These are phyloP conservation scores for Okamejei kenojei DNA, from an alignment of 2,797 vertebrate genomes.

Conservation along the genomic window DNA sequence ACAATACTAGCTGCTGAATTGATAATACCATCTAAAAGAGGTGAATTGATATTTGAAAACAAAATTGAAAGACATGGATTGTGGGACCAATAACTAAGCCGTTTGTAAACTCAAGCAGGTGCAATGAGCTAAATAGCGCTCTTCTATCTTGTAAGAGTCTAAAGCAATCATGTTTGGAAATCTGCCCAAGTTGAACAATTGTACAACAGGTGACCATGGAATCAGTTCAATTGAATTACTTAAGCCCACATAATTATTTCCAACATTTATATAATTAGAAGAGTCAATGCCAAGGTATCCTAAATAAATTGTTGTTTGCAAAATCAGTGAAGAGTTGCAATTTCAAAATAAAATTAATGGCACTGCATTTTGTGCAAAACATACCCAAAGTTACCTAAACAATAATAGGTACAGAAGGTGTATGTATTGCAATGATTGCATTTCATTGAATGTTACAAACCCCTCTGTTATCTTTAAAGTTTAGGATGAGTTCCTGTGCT, in stretches of 20 bases:
- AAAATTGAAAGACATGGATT: background rate
- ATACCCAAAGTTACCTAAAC: background rate
- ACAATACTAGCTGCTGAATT: background rate
- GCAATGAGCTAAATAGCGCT: background rate
- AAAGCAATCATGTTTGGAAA: background rate
- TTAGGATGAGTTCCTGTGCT: background rate
- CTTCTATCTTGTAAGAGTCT: background rate
- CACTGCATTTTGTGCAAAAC: background rate
- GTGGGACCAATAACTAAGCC: background rate
- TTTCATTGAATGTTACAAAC: background rate
- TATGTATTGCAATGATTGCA: background rate
- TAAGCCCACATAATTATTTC: background rate
- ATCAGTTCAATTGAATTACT: background rate
- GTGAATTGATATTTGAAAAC: background rate
- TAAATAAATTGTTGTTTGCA: background rate
- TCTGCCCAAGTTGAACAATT: background rate
- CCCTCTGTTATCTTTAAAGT: background rate
- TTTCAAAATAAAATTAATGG: background rate
- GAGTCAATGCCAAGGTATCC: background rate
- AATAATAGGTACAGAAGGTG: background rate
- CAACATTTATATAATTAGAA: background rate
- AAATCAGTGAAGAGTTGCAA: background rate
- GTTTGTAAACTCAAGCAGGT: background rate
- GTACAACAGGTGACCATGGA: too few relatives aligned
- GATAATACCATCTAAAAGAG: background rate